Percentiles rank a stretch among this genome's conserved stretches.
Evolutionary conservation across 2,113 vertebrate genomes (phyloP).

Genomic region (Ploceus nigricollis): DNA sequence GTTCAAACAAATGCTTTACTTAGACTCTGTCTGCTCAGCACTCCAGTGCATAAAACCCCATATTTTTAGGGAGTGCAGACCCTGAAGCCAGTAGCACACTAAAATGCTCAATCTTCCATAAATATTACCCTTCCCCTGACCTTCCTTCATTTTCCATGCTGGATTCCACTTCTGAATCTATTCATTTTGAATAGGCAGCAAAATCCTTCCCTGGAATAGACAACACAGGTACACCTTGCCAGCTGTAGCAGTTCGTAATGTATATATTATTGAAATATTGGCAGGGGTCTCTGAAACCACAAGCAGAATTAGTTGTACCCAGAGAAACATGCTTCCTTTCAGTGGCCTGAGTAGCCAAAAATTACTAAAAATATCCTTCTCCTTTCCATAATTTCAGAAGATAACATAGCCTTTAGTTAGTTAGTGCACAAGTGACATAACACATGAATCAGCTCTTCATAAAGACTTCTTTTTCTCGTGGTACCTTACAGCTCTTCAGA

Average conservation of each 20-base stretch:
- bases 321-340: slow-evolving; percentile 60
- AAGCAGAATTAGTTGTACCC: slow-evolving; percentile 53
- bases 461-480: slow-evolving; percentile 43
- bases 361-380: slow-evolving; percentile 60
- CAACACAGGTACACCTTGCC: slow-evolving; percentile 50
- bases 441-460: slow-evolving; percentile 39
- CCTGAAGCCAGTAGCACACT: slow-evolving; percentile 54
- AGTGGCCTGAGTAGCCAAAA: slow-evolving; percentile 26
- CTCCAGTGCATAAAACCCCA: background rate
- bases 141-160: slow-evolving; percentile 70
- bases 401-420: background rate
- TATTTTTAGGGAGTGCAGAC: slow-evolving; percentile 32
- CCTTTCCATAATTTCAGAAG: slow-evolving; percentile 45
- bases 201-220: slow-evolving; percentile 58
- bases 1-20: background rate
- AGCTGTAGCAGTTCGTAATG: slow-evolving; percentile 67
- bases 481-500: background rate
- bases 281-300: slow-evolving; percentile 43
- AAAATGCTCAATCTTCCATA: slow-evolving; percentile 55
- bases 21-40: slow-evolving; percentile 15
- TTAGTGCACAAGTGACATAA: background rate
- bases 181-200: slow-evolving; percentile 64
- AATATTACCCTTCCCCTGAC: slow-evolving; percentile 66
- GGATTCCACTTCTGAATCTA: slow-evolving; percentile 65
- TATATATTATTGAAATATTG: slow-evolving; percentile 46